phyloP scores from a whole-genome alignment of 2,888 invertebrate species.

The Camponotus fellah region DNA sequence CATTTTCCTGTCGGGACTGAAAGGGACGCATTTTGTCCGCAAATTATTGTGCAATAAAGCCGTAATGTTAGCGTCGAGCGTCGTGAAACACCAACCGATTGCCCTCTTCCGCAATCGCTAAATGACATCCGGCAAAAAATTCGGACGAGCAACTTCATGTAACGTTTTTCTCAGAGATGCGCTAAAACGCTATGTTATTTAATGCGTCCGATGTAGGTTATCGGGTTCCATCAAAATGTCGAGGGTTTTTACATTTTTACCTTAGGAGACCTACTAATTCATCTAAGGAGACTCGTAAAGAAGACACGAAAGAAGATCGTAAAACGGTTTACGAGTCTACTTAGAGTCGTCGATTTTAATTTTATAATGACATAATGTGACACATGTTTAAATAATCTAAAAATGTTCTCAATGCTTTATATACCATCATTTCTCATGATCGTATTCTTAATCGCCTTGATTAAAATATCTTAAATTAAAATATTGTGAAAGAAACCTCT shows the following conservation, averaged over 20 bases:
- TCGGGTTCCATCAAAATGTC: neutral
- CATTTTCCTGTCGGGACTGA: conserved; percentile 24
- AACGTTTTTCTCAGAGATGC: neutral
- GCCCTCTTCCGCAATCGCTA: neutral
- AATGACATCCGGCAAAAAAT: conserved; percentile 34
- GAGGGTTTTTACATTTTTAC: neutral
- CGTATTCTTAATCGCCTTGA: neutral
- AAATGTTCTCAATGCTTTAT: neutral
- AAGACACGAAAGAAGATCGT: no score
- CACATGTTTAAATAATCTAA: neutral
- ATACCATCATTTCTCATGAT: neutral
- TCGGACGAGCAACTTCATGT: neutral
- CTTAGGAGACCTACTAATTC: no score
- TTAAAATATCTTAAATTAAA: neutral
- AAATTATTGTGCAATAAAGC: conserved; percentile 59
- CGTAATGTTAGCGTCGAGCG: conserved; percentile 35
- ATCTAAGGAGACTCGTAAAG: no score
- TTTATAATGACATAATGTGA: neutral
- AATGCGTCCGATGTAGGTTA: neutral
- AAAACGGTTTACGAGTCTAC: neutral
- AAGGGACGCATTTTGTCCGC: conserved; percentile 28
- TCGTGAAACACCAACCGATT: conserved; percentile 35
- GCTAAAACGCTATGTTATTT: neutral
- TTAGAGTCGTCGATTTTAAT: neutral
- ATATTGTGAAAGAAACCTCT: neutral